Evolutionary conservation across 2,888 invertebrate species (phyloP).

Genomic region (Prosopocoilus inquinatus): DNA sequence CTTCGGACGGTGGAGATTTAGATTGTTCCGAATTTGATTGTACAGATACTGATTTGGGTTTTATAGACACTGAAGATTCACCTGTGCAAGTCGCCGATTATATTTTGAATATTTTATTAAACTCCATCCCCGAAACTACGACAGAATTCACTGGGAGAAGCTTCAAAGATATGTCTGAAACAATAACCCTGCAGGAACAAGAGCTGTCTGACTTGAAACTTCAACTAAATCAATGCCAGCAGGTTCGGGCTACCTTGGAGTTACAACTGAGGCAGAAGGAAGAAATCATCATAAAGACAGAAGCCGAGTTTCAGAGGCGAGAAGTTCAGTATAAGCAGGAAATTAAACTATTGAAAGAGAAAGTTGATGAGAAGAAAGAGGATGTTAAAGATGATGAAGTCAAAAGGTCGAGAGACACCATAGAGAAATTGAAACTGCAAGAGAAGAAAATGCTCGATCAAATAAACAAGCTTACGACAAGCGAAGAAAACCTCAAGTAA

Average conservation of each 20-base stretch:
- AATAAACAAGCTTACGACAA: slow-evolving; percentile 17
- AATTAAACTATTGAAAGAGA: slow-evolving; percentile 43
- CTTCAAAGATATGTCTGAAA: slow-evolving; percentile 36
- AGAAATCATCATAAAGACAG: slow-evolving; percentile 43
- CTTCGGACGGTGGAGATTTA: too few species aligned
- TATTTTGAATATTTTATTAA: too few species aligned
- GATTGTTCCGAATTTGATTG: too few species aligned
- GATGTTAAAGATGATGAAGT: slow-evolving; percentile 47
- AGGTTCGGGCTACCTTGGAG: slow-evolving; percentile 41
- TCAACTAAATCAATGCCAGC: slow-evolving; percentile 43
- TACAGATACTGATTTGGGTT: too few species aligned
- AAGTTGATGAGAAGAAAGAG: slow-evolving; percentile 49
- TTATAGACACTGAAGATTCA: too few species aligned
- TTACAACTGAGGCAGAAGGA: slow-evolving; percentile 44
- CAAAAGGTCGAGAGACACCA: slow-evolving; percentile 37
- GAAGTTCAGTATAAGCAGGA: slow-evolving; percentile 32
- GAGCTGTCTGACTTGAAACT: slow-evolving; percentile 37
- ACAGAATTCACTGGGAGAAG: too few species aligned
- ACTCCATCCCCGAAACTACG: too few species aligned
- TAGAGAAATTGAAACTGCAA: slow-evolving; percentile 34
- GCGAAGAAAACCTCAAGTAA: slow-evolving; percentile 26
- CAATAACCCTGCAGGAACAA: slow-evolving; percentile 34
- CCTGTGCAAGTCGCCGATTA: too few species aligned
- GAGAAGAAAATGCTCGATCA: slow-evolving; percentile 28
- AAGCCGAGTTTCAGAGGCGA: slow-evolving; percentile 34